Conservation (phyloP, 2,113 vertebrate species). For the Perccottus glenii region DNA sequence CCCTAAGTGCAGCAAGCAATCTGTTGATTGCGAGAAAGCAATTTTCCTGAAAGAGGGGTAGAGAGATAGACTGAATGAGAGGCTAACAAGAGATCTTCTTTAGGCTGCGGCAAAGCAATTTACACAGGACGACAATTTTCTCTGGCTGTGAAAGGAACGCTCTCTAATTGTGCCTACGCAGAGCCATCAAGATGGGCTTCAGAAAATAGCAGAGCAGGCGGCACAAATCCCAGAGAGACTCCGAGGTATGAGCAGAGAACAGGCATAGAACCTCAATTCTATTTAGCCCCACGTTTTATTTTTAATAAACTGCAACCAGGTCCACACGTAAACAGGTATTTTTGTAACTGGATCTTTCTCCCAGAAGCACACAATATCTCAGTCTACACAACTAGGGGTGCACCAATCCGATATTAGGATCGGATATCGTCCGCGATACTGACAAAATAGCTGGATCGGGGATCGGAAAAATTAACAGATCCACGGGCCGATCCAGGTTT, state of each 20-base stretch:
- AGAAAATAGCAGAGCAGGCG: slow-evolving; percentile 54
- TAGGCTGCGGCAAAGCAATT: slow-evolving; percentile 79
- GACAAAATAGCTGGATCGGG: too few species aligned
- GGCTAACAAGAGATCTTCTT: slow-evolving; percentile 75
- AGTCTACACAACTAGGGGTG: too few species aligned
- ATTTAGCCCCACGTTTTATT: slow-evolving; percentile 7
- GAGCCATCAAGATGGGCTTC: slow-evolving; percentile 58
- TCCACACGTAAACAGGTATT: neutral
- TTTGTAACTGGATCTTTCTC: neutral
- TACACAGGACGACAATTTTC: slow-evolving; percentile 77
- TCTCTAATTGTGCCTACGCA: slow-evolving; percentile 71
- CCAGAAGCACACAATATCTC: neutral
- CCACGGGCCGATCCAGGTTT: too few species aligned
- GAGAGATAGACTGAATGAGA: slow-evolving; percentile 59
- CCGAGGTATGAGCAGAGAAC: slow-evolving; percentile 36
- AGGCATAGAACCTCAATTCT: slow-evolving; percentile 28
- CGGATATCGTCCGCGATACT: too few species aligned
- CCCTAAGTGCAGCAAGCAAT: slow-evolving; percentile 78
- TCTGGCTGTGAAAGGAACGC: slow-evolving; percentile 71
- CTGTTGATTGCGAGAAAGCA: slow-evolving; percentile 77
- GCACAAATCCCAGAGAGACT: slow-evolving; percentile 36
- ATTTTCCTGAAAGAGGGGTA: slow-evolving; percentile 70
- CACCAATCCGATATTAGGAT: too few species aligned
- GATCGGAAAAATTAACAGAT: too few species aligned
- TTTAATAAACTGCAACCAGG: slow-evolving; percentile 4